A percentile compares a stretch with the other conserved stretches of the same genome.
Evolutionary conservation across 2,888 invertebrate species (phyloP).

Genomic region (Tetropium fuscum): DNA sequence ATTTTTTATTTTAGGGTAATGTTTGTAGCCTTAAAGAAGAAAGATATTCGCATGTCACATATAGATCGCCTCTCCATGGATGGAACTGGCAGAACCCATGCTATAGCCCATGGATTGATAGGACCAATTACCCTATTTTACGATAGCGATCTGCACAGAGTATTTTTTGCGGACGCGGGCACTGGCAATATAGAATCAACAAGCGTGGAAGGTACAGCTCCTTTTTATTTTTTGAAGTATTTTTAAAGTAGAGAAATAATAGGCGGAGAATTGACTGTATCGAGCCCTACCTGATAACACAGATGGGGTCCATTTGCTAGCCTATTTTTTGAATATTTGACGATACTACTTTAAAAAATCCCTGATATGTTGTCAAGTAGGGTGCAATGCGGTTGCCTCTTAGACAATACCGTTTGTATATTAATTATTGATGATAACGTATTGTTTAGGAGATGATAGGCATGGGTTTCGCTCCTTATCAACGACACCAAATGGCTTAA

Average conservation of each 20-base stretch:
- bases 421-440: constrained; percentile 18
- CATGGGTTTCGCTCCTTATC: constrained; percentile 61
- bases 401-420: constrained; percentile 18
- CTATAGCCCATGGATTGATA: constrained; percentile 62
- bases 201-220: constrained; percentile 70
- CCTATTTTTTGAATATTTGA: too few species aligned
- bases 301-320: too few species aligned
- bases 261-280: too few species aligned
- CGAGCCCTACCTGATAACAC: too few species aligned
- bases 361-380: too few species aligned
- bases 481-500: constrained; percentile 69
- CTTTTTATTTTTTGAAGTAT: too few species aligned
- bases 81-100: constrained; percentile 69
- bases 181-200: constrained; percentile 75
- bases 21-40: constrained; percentile 71
- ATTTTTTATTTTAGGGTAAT: constrained; percentile 67
- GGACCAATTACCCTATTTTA: constrained; percentile 72
- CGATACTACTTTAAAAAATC: too few species aligned
- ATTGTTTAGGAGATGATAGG: constrained; percentile 59
- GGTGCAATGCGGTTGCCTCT: too few species aligned
- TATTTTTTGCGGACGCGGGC: constrained; percentile 78
- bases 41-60: constrained; percentile 59
- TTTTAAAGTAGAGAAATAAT: too few species aligned
- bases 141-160: constrained; percentile 69
- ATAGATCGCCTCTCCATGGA: constrained; percentile 79